Percentiles rank a stretch among this genome's conserved stretches.
Conservation (phyloP, 2,888 invertebrate genomes). For the Gymnocheta viridis region DNA sequence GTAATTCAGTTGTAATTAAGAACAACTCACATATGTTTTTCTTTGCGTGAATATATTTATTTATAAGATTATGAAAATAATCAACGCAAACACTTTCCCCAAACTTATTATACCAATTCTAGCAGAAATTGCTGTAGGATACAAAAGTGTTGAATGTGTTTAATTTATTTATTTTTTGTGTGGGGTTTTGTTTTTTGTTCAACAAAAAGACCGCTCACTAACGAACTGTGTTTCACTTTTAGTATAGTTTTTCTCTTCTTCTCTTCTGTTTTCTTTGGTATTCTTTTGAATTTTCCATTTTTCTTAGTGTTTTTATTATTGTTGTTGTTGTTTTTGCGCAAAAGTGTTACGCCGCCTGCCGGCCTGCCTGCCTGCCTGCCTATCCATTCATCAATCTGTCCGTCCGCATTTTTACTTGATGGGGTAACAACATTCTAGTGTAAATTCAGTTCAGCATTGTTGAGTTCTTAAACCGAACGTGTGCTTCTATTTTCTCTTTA, state of each 20-base stretch:
- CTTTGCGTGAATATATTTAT: background rate
- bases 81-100: background rate
- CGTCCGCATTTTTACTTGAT: constrained; percentile 44
- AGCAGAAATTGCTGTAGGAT: background rate
- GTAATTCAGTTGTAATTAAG: background rate
- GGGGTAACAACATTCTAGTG: constrained; percentile 56
- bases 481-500: constrained; percentile 53
- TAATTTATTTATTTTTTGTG: background rate
- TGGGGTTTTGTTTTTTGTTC: constrained; percentile 34
- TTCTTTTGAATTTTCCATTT: constrained; percentile 59
- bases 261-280: constrained; percentile 42
- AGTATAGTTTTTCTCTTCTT: constrained; percentile 19
- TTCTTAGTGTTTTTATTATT: constrained; percentile 27
- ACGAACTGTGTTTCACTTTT: constrained; percentile 54
- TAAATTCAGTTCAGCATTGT: constrained; percentile 71
- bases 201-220: constrained; percentile 50
- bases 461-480: constrained; percentile 71
- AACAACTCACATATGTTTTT: background rate
- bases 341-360: constrained; percentile 67
- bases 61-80: background rate
- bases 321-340: constrained; percentile 63
- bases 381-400: constrained; percentile 37
- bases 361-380: constrained; percentile 50
- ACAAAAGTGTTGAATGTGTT: constrained; percentile 5
- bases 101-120: background rate